Percentiles rank a stretch among this genome's conserved stretches.
phyloP scores from a whole-genome alignment of 2,797 vertebrate genomes.

The Nasua narica region DNA sequence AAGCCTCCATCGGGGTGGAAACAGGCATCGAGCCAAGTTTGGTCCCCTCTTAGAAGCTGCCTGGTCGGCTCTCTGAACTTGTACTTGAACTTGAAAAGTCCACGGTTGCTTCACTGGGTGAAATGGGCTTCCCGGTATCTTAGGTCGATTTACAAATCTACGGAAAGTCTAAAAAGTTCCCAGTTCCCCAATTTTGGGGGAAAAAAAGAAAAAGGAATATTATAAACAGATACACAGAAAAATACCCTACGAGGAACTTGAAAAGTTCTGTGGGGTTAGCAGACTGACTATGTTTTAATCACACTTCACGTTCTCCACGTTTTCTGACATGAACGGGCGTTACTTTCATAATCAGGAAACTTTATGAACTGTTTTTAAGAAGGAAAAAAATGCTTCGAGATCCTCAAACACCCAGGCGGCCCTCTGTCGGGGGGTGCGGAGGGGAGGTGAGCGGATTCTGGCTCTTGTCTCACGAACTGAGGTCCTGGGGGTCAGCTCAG shows the following conservation, averaged over 20 bases:
- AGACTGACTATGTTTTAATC: background rate
- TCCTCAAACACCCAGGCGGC: background rate
- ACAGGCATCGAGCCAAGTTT: conserved; percentile 35
- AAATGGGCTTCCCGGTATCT: conserved; percentile 29
- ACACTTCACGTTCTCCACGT: background rate
- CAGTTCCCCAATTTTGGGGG: background rate
- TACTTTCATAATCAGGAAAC: background rate
- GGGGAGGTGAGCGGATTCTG: background rate
- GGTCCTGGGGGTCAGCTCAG: background rate
- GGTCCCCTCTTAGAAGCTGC: conserved; percentile 28
- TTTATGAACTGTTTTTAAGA: background rate
- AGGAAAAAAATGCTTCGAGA: background rate
- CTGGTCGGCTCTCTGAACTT: conserved; percentile 36
- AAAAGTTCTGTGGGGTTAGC: background rate
- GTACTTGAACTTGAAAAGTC: background rate
- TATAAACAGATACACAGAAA: background rate
- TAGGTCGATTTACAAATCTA: background rate
- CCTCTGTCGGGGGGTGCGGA: background rate
- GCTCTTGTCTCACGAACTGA: too few species aligned
- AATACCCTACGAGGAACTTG: background rate
- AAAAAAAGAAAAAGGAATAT: background rate
- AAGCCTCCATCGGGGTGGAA: background rate
- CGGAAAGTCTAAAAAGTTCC: conserved; percentile 5
- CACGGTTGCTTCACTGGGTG: background rate
- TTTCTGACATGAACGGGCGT: background rate